A percentile compares a stretch with the other conserved stretches of the same genome.
These are phyloP conservation scores for Andrena flavipes DNA, from an alignment of 2,888 invertebrate genomes.

Conservation along the genomic window DNA sequence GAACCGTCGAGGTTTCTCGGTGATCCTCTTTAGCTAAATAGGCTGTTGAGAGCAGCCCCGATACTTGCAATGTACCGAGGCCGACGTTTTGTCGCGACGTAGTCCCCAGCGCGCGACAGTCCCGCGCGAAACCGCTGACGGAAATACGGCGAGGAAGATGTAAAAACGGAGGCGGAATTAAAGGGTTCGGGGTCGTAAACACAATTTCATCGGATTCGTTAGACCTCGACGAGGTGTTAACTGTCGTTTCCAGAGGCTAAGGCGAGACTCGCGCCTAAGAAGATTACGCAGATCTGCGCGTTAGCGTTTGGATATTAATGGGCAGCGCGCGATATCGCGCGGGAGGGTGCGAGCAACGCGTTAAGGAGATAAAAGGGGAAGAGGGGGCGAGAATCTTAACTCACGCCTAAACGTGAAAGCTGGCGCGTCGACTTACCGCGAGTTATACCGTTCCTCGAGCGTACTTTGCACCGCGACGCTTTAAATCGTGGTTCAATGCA, in stretches of 20 bases:
- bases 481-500: constrained; percentile 57
- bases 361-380: constrained; percentile 47
- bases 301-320: constrained; percentile 53
- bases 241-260: constrained; percentile 13
- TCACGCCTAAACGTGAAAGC: constrained; percentile 57
- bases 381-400: constrained; percentile 46
- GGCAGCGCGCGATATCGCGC: constrained; percentile 30
- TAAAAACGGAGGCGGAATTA: background rate
- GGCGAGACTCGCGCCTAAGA: constrained; percentile 41
- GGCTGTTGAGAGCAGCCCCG: constrained; percentile 16
- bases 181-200: constrained; percentile 23
- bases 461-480: constrained; percentile 40
- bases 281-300: constrained; percentile 63
- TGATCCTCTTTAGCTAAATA: constrained; percentile 12
- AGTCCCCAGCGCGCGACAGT: background rate
- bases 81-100: constrained; percentile 2
- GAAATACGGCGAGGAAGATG: background rate
- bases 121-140: background rate
- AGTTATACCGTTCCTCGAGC: constrained; percentile 49
- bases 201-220: constrained; percentile 49
- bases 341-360: constrained; percentile 11
- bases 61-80: background rate
- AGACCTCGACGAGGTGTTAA: constrained; percentile 47
- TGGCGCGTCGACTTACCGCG: constrained; percentile 49
- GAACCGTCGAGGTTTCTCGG: constrained; percentile 21